Evolutionary conservation across 2,113 vertebrate genomes (phyloP).

Genomic region (Abramis brama): DNA sequence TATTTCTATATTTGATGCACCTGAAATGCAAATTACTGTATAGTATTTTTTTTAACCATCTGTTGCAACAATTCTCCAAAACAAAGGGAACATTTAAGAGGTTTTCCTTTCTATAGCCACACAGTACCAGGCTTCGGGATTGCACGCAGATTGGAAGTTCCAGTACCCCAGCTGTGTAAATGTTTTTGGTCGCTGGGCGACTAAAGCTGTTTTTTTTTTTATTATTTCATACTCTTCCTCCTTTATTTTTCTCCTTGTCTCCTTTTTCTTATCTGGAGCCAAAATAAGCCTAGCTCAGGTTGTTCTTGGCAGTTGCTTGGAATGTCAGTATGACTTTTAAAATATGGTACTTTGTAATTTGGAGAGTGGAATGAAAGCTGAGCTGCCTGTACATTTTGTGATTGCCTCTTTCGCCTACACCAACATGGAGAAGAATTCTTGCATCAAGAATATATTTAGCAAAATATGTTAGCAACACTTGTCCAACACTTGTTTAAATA

Average conservation of each 20-base stretch:
- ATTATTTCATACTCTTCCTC: constrained; percentile 53
- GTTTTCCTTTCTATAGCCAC: neutral
- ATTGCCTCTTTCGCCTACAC: constrained; percentile 59
- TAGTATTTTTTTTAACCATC: neutral
- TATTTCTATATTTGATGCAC: neutral
- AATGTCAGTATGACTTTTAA: constrained; percentile 97
- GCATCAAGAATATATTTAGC: constrained; percentile 42
- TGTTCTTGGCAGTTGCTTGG: constrained; percentile 96
- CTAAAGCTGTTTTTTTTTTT: constrained; percentile 84
- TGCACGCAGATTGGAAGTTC: constrained; percentile 19
- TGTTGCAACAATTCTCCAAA: neutral
- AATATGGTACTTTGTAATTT: constrained; percentile 91
- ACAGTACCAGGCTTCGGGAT: neutral
- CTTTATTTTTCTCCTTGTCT: constrained; percentile 26
- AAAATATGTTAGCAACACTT: constrained; percentile 38
- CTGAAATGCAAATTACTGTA: neutral
- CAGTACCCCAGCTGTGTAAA: constrained; percentile 95
- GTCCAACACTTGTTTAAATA: no score
- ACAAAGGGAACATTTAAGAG: neutral
- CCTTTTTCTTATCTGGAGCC: constrained; percentile 76
- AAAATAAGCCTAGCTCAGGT: constrained; percentile 90
- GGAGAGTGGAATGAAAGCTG: constrained; percentile 86
- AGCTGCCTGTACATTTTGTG: constrained; percentile 84
- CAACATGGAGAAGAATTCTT: neutral
- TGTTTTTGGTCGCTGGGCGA: constrained; percentile 96